Base-by-base conservation (phyloP, 92 coral and sea anemone species). In the Bergia puertoricense region DNA sequence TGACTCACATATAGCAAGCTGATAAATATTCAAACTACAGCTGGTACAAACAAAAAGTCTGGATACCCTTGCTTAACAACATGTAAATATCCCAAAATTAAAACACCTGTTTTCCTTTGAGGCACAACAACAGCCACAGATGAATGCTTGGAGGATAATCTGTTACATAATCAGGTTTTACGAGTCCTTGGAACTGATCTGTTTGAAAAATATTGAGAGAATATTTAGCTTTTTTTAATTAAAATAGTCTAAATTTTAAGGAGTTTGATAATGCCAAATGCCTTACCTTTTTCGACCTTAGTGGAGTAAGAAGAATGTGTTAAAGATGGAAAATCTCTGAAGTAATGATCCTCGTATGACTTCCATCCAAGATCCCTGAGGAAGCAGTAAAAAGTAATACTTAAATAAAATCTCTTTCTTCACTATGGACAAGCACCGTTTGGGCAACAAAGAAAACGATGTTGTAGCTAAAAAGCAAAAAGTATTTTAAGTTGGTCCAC, bases 241-340 rank as follows among this genome's bases (percentile, higher is more conserved):
- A 13, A 54, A 42, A 45, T 45, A 16, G 46, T 40, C 18, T 16
- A 40, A 41, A n/a, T 42, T 75, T 40, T 9, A 15, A 42, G 20
- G 41, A 13, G 67, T 62, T 14, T 9, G 41, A 22, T n/a, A 62
- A 36, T 41, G 43, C 30, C 30, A 30, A 62, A 36, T 57, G 69
- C 30, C 87, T 18, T 37, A 84, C 87, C 87, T 9, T 14, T 46
- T 66, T 84, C 87, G 44, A 84, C 86, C n/a, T 20, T 18, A 45
- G 68, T 20, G 0, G 79, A 20, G 41, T 36, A 71, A 72, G 44
- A 36, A 37, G 6, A 71, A 10, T 6, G 11, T 46, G 79, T 46
- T 16, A 84, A 73, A 11, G 87, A 84, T 46, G 87, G 87, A 71
- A 84, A 84, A 71, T 84, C 87, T 71, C 87, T 46, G 16, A 84